These are phyloP conservation scores for Gambelia wislizenii DNA, from an alignment of 2,797 vertebrate genomes.

Conservation along the genomic window DNA sequence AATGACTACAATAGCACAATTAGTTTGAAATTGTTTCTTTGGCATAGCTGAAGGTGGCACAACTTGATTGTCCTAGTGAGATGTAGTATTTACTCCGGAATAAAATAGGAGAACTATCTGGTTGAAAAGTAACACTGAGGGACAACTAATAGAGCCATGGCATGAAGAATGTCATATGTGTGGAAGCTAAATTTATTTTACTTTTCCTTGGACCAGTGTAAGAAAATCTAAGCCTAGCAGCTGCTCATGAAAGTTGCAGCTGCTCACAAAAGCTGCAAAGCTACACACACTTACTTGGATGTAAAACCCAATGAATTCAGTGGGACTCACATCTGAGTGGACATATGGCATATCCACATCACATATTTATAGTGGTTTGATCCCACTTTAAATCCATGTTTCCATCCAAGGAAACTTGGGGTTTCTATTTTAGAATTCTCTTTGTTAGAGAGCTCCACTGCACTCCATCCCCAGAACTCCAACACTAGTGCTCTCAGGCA, in stretches of 20 bases:
- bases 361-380: too few relatives aligned
- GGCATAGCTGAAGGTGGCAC: background rate
- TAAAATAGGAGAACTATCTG: background rate
- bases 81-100: background rate
- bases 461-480: too few relatives aligned
- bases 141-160: background rate
- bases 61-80: conserved; percentile 32
- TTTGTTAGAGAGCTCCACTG: too few relatives aligned
- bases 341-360: too few relatives aligned
- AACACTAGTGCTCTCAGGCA: too few relatives aligned
- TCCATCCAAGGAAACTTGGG: too few relatives aligned
- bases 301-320: too few relatives aligned
- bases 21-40: conserved; percentile 23
- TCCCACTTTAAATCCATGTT: too few relatives aligned
- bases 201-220: background rate
- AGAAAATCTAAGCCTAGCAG: background rate
- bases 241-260: background rate
- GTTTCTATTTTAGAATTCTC: too few relatives aligned
- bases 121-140: background rate
- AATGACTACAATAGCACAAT: background rate
- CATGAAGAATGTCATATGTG: background rate
- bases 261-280: background rate
- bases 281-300: background rate
- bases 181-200: background rate
- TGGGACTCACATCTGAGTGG: too few relatives aligned